phyloP scores from a whole-genome alignment of 2,888 invertebrate species.

The Scaeva pyrastri region DNA sequence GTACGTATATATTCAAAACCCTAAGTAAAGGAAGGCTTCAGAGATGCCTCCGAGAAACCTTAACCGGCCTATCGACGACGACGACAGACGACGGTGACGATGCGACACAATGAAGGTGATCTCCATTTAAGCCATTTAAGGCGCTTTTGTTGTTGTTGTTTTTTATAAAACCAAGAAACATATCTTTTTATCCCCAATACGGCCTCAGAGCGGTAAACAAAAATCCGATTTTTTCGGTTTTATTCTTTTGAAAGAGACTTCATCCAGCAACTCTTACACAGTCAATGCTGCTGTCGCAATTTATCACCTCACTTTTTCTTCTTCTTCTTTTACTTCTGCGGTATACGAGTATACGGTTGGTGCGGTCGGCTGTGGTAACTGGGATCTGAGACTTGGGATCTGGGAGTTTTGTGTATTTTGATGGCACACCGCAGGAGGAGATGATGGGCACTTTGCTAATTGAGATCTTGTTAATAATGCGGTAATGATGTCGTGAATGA shows the following conservation, averaged over 20 bases:
- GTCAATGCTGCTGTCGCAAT: constrained; percentile 73
- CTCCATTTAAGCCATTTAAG: constrained; percentile 75
- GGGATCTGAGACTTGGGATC: not conserved
- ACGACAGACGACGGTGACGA: too few species aligned
- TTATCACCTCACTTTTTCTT: constrained; percentile 73
- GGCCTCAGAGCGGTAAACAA: not conserved
- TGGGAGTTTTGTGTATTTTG: constrained; percentile 59
- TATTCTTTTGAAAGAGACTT: constrained; percentile 41
- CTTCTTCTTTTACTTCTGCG: constrained; percentile 46
- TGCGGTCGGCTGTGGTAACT: constrained; percentile 30
- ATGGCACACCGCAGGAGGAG: constrained; percentile 75
- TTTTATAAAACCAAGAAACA: not conserved
- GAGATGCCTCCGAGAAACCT: constrained; percentile 24
- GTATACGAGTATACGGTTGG: not conserved
- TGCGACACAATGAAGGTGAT: constrained; percentile 75
- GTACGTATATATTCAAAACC: not conserved
- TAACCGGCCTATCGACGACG: too few species aligned
- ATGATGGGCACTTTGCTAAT: constrained; percentile 76
- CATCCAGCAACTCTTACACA: constrained; percentile 1
- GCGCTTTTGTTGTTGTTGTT: constrained; percentile 23
- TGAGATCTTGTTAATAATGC: constrained; percentile 76
- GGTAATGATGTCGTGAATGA: constrained; percentile 75
- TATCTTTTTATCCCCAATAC: constrained; percentile 32
- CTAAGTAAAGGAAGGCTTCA: constrained; percentile 44
- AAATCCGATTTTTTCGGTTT: constrained; percentile 36